Percentiles rank a stretch among this genome's conserved stretches.
phyloP scores from a whole-genome alignment of 2,797 vertebrate genomes.

The Chromis chromis region DNA sequence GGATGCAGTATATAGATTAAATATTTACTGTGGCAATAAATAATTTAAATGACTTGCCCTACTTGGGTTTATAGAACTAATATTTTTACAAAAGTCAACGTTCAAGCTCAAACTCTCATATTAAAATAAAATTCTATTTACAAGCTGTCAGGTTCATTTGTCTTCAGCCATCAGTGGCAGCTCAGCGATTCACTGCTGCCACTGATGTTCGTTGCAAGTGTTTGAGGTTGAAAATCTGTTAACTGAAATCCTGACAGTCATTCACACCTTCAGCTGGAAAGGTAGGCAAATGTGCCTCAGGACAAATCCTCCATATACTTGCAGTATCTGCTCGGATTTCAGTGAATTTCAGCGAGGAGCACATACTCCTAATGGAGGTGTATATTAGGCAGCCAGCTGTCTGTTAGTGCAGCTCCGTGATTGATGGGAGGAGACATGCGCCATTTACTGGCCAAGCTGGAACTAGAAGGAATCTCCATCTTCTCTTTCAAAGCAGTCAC shows the following conservation, averaged over 20 bases:
- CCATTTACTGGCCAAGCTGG: constrained; percentile 84
- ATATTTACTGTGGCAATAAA: constrained; percentile 29
- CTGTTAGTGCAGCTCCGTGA: constrained; percentile 77
- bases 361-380: constrained; percentile 76
- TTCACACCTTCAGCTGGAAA: constrained; percentile 60
- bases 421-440: constrained; percentile 84
- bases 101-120: constrained; percentile 27
- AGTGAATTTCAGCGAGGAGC: constrained; percentile 69
- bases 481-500: constrained; percentile 80
- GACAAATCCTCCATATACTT: constrained; percentile 50
- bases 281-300: constrained; percentile 48
- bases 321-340: constrained; percentile 61
- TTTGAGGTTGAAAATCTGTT: constrained; percentile 51
- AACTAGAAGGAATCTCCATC: constrained; percentile 83
- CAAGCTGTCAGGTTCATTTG: constrained; percentile 37
- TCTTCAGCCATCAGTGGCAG: constrained; percentile 19
- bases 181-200: constrained; percentile 20
- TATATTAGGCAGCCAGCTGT: constrained; percentile 83
- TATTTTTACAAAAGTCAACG: constrained; percentile 20
- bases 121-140: constrained; percentile 32
- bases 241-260: constrained; percentile 59
- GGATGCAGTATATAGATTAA: constrained; percentile 14
- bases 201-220: constrained; percentile 19
- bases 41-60: constrained; percentile 28
- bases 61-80: constrained; percentile 17